Evolutionary conservation across 2,888 invertebrate species (phyloP), one percentile per base, ranked within the genome.

Genomic region (Andrena praecox): DNA sequence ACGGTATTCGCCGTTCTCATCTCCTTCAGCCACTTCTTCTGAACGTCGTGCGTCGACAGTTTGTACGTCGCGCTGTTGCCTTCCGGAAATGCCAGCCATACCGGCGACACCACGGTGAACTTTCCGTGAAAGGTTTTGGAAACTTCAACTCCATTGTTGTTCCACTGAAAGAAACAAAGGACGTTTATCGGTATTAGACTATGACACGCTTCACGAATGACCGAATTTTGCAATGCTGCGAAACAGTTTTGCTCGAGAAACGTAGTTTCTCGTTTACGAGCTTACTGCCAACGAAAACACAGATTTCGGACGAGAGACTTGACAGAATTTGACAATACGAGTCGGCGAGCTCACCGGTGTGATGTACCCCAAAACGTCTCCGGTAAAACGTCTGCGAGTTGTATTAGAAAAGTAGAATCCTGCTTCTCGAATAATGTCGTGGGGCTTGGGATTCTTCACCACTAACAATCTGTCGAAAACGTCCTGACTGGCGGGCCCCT

Each of bases 41-140:
- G 98, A 68, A 98, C 96, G 94, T 99, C 98, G 94, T 98, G 98
- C 0, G 96, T 95, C 0, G 95, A 95, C 69, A 97, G 94, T 68
- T 96, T 95, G 92, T 97, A 97, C 27, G 95, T 95, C 76, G 95
- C 95, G 2, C 95, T 94, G 20, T 95, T 95, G 77, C 96, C 96
- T 54, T 96, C 95, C 79, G 96, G 95, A 16, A 99, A 94, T 94
- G 99, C 98, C 42, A 99, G 95, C 99, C 99, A 99, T 0, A 99
- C 99, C 0, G 99, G 99, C 0, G 99, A 98, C 31, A 99, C 96
- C 90, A 97, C 97, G 69, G 97, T 96, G 90, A 99, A 98, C 94
- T 99, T 99, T 60, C 96, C 96, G 10, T 96, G 97, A 95, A 99
- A 99, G 74, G 95, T 96, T 94, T 98, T 98, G 0, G 99, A 98